Evolutionary conservation across 2,113 vertebrate genomes (phyloP), one percentile per base, ranked within the genome.

Genomic region (Cichladusa arquata): DNA sequence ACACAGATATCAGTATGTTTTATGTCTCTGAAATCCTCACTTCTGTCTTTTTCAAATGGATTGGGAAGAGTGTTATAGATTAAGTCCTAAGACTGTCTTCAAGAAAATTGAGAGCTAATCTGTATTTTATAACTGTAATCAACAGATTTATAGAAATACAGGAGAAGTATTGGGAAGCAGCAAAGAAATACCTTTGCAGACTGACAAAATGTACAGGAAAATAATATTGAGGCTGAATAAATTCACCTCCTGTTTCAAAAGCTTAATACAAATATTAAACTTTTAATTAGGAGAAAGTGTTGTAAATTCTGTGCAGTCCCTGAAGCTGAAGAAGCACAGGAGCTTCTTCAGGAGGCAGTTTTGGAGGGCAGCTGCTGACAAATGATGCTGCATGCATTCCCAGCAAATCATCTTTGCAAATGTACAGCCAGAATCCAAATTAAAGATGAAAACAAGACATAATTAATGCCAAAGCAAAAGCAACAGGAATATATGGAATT

Each of bases 51-150:
- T 90, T 82, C 50, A 77, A 33, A 84, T 60, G 36, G 44, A 62
- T 70, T 29, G 47, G 50, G 53, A 87, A 86, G 31, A 85, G 13
- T 61, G 31, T 81, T 94, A 90, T 45, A 65, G 82, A 91, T 93
- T 86, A 91, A 92, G 53, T 86, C 38, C 50, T 95, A 95, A 92
- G 22, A 8, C 53, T 90, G 57, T 73, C 88, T 90, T 90, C 50
- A 61, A 69, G 28, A 88, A 51, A 88, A 64, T 77, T 53, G 86
- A 72, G 69, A 92, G 20, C 23, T 65, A 66, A 66, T 88, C 90
- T 81, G 25, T 95, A 42, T 86, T 93, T 96, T 96, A 86, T 31
- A 86, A 18, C 69, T 64, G 15, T 73, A 84, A 92, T 81, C 53
- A 91, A 84, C 14, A 56, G 28, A 81, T 84, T 31, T 48, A 15